Conservation (phyloP, 2,888 invertebrate species). For the Pediacus dermestoides region DNA sequence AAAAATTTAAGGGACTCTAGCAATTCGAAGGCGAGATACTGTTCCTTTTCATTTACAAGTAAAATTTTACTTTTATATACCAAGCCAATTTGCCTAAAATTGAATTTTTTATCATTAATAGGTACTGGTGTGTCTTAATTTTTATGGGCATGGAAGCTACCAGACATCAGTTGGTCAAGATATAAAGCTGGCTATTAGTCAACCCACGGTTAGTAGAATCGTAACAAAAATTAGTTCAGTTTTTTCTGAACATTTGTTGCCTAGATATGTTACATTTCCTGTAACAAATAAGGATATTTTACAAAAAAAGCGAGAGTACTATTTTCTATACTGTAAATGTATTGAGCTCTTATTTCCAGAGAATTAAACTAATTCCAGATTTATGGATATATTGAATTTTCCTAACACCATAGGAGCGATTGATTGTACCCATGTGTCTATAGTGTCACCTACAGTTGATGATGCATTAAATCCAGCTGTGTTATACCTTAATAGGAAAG, state of each 20-base stretch:
- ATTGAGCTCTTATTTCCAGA: neutral
- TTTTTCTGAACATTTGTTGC: constrained; percentile 2
- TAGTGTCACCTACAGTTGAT: neutral
- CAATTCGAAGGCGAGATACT: too few species aligned
- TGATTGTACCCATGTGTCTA: constrained; percentile 6
- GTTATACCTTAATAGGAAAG: constrained; percentile 5
- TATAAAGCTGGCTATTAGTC: constrained; percentile 7
- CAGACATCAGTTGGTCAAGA: constrained; percentile 10
- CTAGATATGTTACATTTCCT: constrained; percentile 7
- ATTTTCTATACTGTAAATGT: neutral
- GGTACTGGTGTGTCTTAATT: constrained; percentile 1
- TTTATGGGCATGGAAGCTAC: constrained; percentile 7
- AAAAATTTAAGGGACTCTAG: constrained; percentile 2
- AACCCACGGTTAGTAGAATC: constrained; percentile 7
- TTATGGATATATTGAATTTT: constrained; percentile 4
- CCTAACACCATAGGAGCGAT: constrained; percentile 5
- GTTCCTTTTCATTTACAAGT: too few species aligned
- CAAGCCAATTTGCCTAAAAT: too few species aligned
- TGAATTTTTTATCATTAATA: too few species aligned
- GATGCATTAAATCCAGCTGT: constrained; percentile 5
- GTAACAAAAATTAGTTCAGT: constrained; percentile 5
- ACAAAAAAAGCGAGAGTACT: constrained; percentile 3
- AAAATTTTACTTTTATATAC: too few species aligned
- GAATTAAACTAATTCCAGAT: neutral
- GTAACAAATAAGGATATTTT: neutral